phyloP scores from a whole-genome alignment of 2,113 vertebrate genomes.

The Ancistrus triradiatus region DNA sequence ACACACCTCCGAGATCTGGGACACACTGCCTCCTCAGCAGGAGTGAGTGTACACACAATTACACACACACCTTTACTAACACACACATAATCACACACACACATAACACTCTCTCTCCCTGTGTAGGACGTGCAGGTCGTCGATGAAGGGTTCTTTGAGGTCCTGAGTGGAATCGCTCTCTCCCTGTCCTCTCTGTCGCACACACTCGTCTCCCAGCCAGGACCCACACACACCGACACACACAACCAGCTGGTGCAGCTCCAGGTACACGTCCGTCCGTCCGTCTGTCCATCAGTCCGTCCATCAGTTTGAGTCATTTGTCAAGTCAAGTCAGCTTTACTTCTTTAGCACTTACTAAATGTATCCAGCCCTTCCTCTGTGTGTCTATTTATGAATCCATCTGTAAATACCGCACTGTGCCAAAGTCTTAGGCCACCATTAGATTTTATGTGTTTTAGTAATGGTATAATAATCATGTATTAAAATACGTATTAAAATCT shows the following conservation, averaged over 20 bases:
- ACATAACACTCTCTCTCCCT: background rate
- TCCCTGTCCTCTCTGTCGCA: conserved; percentile 70
- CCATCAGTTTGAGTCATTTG: background rate
- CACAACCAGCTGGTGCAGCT: conserved; percentile 60
- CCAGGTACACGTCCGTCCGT: conserved; percentile 68
- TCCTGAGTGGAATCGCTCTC: conserved; percentile 66
- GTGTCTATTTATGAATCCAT: too few species aligned
- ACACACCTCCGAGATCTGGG: conserved; percentile 70
- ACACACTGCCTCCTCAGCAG: conserved; percentile 70
- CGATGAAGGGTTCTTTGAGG: conserved; percentile 76
- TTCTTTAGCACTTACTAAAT: too few species aligned
- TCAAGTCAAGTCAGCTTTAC: background rate
- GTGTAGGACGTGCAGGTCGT: conserved; percentile 54
- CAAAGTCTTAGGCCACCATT: too few species aligned
- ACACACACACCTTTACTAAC: background rate
- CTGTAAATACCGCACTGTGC: too few species aligned
- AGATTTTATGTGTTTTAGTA: too few species aligned
- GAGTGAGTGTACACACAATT: background rate
- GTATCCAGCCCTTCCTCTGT: too few species aligned
- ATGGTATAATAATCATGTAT: too few species aligned
- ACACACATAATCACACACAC: background rate
- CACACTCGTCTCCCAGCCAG: conserved; percentile 59
- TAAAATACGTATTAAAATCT: too few species aligned
- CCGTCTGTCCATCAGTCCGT: too few species aligned
- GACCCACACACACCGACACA: conserved; percentile 52